Conservation (phyloP, 1,140 invertebrate genomes). For the Babylonia areolata region DNA sequence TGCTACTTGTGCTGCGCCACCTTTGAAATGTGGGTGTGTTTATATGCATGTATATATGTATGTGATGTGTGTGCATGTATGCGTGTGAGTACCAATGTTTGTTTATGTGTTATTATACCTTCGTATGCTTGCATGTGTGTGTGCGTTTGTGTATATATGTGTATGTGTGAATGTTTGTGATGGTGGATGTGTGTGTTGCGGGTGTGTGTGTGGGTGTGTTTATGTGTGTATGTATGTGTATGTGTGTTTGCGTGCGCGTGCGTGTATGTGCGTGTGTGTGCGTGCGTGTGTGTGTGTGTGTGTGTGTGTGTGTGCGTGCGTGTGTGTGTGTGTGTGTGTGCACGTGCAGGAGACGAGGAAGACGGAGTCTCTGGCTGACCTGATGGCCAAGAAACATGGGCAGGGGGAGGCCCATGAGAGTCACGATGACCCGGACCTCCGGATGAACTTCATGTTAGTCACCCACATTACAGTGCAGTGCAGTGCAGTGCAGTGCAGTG, state of each 20-base stretch:
- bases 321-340: slow-evolving; percentile 12
- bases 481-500: no score
- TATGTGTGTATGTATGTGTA: slow-evolving; percentile 7
- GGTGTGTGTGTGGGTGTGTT: slow-evolving; percentile 4
- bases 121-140: not conserved
- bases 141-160: not conserved
- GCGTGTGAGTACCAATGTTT: not conserved
- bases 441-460: slow-evolving; percentile 86
- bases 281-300: not conserved
- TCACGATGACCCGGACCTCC: slow-evolving; percentile 75
- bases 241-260: not conserved
- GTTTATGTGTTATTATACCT: not conserved
- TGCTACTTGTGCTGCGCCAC: no score
- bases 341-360: slow-evolving; percentile 33
- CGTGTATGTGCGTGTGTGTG: not conserved
- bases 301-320: slow-evolving; percentile 2
- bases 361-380: slow-evolving; percentile 20
- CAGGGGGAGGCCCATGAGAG: slow-evolving; percentile 81
- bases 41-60: not conserved
- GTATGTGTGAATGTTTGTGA: not conserved
- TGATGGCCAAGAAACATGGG: not conserved
- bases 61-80: slow-evolving; percentile 6
- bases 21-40: slow-evolving; percentile 3
- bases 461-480: no score
- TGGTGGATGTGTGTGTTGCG: not conserved